Conservation (phyloP, 2,888 invertebrate species). For the Gandaritis pyraliata region DNA sequence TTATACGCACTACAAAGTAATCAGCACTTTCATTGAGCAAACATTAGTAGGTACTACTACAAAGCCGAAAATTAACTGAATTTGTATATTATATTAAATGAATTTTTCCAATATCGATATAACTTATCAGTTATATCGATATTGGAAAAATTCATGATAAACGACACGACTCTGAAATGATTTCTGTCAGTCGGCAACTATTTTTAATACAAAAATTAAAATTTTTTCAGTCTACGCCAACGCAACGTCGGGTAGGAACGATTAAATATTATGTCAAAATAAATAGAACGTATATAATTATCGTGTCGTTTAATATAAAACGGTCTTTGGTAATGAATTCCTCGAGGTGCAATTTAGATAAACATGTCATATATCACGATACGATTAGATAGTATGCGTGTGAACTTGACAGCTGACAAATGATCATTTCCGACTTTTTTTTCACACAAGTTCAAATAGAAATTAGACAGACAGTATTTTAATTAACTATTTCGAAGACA, state of each 20-base stretch:
- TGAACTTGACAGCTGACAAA: conserved; percentile 2
- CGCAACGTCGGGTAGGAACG: too few species aligned
- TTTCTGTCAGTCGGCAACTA: too few species aligned
- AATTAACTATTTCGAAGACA: too few species aligned
- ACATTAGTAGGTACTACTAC: neutral
- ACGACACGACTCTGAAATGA: neutral
- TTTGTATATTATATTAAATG: too few species aligned
- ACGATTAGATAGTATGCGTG: conserved; percentile 2
- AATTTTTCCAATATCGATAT: too few species aligned
- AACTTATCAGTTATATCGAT: neutral
- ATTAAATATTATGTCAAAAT: too few species aligned
- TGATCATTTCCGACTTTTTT: neutral
- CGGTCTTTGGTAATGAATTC: conserved; percentile 6
- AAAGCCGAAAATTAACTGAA: neutral
- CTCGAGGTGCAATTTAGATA: conserved; percentile 2
- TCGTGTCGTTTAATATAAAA: conserved; percentile 9
- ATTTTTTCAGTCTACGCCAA: too few species aligned
- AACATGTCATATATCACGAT: conserved; percentile 9
- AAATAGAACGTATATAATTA: neutral
- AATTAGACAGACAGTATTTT: too few species aligned
- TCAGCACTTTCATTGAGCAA: conserved; percentile 2
- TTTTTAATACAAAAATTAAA: too few species aligned
- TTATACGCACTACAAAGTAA: neutral
- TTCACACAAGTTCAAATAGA: neutral
- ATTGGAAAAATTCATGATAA: neutral